Evolutionary conservation across 2,888 invertebrate genomes (phyloP).

Genomic region (Miltochrista miniata): DNA sequence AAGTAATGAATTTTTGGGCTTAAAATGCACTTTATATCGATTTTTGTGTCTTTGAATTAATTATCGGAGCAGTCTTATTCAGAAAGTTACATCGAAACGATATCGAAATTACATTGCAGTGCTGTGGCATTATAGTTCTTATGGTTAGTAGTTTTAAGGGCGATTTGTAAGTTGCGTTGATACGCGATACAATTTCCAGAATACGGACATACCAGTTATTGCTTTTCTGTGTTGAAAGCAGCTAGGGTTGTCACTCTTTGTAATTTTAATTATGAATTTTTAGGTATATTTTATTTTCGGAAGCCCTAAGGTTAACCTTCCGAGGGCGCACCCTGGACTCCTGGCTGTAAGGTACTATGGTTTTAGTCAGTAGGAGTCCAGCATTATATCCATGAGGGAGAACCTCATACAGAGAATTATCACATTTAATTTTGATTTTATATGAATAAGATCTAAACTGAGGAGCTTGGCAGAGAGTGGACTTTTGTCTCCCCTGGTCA

Average conservation of each 20-base stretch:
- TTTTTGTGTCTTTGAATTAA: constrained; percentile 48
- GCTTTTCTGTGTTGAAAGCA: constrained; percentile 39
- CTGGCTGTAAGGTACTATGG: no score
- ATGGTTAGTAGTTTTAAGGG: constrained; percentile 41
- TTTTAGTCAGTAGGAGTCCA: no score
- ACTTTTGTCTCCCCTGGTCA: no score
- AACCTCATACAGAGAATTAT: no score
- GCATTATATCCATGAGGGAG: no score
- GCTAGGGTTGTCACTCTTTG: constrained; percentile 22
- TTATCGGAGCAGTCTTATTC: constrained; percentile 61
- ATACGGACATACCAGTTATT: constrained; percentile 62
- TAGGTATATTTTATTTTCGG: background rate
- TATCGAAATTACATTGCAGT: constrained; percentile 28
- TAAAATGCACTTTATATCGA: constrained; percentile 22
- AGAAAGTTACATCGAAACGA: constrained; percentile 51
- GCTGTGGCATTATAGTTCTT: constrained; percentile 48
- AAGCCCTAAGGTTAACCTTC: no score
- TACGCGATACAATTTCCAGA: constrained; percentile 47
- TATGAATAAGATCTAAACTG: no score
- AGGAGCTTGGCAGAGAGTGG: no score
- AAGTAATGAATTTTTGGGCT: constrained; percentile 11
- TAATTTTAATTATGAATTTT: constrained; percentile 16
- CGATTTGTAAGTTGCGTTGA: constrained; percentile 34
- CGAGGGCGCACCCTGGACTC: no score
- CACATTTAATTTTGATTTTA: no score